These are phyloP conservation scores for Brassicogethes aeneus DNA, from an alignment of 2,888 invertebrate species.

Conservation along the genomic window DNA sequence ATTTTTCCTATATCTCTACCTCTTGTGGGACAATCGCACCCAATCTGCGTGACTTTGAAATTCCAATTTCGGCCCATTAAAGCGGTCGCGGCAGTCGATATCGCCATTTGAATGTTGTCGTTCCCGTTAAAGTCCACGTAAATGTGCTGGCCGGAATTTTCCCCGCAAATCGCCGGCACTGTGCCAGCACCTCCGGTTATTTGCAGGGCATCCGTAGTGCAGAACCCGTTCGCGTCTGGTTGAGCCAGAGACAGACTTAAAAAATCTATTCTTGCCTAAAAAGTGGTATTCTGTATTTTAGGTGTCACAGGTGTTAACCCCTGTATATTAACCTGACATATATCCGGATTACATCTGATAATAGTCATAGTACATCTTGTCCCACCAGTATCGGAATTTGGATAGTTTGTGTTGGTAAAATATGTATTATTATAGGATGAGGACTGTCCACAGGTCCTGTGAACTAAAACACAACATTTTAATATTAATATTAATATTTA, in stretches of 20 bases:
- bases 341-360: constrained; percentile 53
- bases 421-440: constrained; percentile 72
- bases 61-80: constrained; percentile 62
- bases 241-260: constrained; percentile 60
- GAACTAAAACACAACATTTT: no score
- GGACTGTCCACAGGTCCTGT: constrained; percentile 55
- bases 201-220: constrained; percentile 58
- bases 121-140: constrained; percentile 65
- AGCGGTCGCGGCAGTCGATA: constrained; percentile 49
- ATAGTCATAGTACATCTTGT: constrained; percentile 62
- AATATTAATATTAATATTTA: no score
- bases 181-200: constrained; percentile 58
- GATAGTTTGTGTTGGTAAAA: constrained; percentile 69
- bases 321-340: constrained; percentile 53
- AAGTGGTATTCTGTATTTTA: no score
- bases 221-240: constrained; percentile 61
- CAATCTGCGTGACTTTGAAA: constrained; percentile 59
- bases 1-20: no score
- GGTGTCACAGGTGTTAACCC: no score
- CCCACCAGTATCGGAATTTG: constrained; percentile 58
- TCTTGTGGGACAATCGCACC: constrained; percentile 57
- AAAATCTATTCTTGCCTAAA: constrained; percentile 68
- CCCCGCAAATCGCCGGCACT: constrained; percentile 71
- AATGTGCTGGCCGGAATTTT: constrained; percentile 68
- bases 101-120: constrained; percentile 52